phyloP scores from a whole-genome alignment of 2,888 invertebrate species.

The Rhimphoctona megacephalus region DNA sequence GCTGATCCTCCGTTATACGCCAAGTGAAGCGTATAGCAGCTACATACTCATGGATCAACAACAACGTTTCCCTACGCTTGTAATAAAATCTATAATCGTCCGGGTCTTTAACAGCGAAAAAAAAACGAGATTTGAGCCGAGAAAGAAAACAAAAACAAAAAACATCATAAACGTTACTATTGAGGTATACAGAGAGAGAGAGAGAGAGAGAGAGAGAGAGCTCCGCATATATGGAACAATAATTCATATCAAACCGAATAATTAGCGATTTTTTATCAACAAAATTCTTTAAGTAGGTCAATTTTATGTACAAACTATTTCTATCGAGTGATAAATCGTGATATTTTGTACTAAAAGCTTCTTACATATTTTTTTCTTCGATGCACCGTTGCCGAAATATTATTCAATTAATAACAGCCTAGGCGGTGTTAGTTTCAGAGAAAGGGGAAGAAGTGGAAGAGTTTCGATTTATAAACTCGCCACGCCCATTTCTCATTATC shows the following conservation, averaged over 20 bases:
- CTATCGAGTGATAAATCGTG: background rate
- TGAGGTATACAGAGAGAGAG: background rate
- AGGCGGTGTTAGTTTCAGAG: background rate
- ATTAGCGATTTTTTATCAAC: background rate
- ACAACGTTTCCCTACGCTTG: conserved; percentile 14
- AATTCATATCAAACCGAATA: background rate
- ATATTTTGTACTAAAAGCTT: background rate
- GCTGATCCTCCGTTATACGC: conserved; percentile 20
- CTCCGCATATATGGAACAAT: background rate
- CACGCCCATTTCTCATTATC: background rate
- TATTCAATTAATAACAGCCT: background rate
- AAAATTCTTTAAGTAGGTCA: background rate
- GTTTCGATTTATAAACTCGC: background rate
- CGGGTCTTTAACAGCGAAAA: conserved; percentile 11
- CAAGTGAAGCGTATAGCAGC: conserved; percentile 34
- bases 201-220: no score
- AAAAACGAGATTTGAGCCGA: background rate
- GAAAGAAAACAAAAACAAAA: background rate
- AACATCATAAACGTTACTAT: conserved; percentile 12
- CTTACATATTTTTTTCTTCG: background rate
- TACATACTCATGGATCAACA: conserved; percentile 4
- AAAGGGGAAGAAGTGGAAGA: no score
- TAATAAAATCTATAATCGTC: conserved; percentile 30
- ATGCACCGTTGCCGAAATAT: background rate
- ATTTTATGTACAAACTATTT: background rate